Conservation (phyloP, 2,113 vertebrate species). For the Tupaia chinensis region DNA sequence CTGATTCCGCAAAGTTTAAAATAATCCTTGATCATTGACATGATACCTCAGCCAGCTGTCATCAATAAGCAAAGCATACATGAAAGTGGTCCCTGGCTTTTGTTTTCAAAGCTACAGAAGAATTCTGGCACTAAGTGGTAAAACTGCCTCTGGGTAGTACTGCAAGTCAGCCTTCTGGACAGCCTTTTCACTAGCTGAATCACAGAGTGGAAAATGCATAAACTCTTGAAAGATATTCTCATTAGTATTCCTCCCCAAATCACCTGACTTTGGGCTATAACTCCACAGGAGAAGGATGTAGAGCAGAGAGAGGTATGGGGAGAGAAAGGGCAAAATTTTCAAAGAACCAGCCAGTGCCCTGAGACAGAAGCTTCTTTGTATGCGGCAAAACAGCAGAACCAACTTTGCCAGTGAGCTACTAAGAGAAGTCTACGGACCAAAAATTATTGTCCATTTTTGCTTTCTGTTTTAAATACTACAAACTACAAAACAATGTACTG, state of each 20-base stretch:
- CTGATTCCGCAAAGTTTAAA: slow-evolving; percentile 32
- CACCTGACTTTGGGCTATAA: slow-evolving; percentile 74
- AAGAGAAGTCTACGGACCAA: slow-evolving; percentile 65
- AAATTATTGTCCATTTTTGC: slow-evolving; percentile 60
- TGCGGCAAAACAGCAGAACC: slow-evolving; percentile 68
- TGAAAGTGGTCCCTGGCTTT: slow-evolving; percentile 74
- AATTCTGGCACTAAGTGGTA: slow-evolving; percentile 63
- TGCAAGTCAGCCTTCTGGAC: slow-evolving; percentile 79
- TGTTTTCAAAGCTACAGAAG: slow-evolving; percentile 72
- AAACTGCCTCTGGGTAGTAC: slow-evolving; percentile 64
- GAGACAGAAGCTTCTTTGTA: slow-evolving; percentile 81
- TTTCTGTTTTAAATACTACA: slow-evolving; percentile 74
- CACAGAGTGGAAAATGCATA: slow-evolving; percentile 79
- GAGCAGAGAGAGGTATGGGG: neutral
- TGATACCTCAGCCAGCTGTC: slow-evolving; percentile 57
- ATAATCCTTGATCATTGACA: slow-evolving; percentile 68
- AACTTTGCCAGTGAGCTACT: slow-evolving; percentile 75
- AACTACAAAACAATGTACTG: slow-evolving; percentile 17
- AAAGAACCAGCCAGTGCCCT: slow-evolving; percentile 70
- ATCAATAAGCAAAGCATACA: slow-evolving; percentile 62
- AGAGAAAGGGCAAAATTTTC: slow-evolving; percentile 71
- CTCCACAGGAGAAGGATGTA: slow-evolving; percentile 77
- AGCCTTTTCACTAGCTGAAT: slow-evolving; percentile 78
- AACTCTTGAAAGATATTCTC: slow-evolving; percentile 81
- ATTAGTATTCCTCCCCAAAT: slow-evolving; percentile 84